phyloP scores from a whole-genome alignment of 2,113 vertebrate genomes.

The Thunnus thynnus region DNA sequence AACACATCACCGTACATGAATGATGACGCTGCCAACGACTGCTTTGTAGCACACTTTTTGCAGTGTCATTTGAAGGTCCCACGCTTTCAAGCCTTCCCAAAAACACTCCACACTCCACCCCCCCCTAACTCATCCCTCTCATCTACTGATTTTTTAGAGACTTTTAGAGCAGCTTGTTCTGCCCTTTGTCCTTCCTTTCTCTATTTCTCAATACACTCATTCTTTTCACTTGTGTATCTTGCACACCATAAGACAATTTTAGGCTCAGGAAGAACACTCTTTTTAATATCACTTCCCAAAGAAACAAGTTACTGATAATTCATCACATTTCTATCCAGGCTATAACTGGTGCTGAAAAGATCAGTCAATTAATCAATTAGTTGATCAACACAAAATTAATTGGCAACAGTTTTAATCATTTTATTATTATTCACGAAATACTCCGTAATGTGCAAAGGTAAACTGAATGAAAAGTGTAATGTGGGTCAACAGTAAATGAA shows the following conservation, averaged over 20 bases:
- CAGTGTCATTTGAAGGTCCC: conserved; percentile 71
- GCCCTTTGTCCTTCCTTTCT: conserved; percentile 1
- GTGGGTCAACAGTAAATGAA: no score
- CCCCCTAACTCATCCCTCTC: not conserved
- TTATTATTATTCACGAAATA: no score
- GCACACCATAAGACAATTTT: conserved; percentile 2
- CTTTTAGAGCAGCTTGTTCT: conserved; percentile 24
- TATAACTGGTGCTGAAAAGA: no score
- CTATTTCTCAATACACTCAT: conserved; percentile 7
- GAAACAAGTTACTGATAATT: no score
- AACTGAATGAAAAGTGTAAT: no score
- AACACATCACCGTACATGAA: conserved; percentile 24
- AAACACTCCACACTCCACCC: not conserved
- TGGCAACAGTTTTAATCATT: no score
- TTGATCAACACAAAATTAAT: no score
- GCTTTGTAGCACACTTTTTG: conserved; percentile 50
- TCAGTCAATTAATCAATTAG: no score
- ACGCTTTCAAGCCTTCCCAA: not conserved
- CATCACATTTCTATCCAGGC: no score
- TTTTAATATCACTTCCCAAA: no score
- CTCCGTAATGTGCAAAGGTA: no score
- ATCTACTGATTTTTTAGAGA: conserved; percentile 14
- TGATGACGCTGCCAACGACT: conserved; percentile 29
- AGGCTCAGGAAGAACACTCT: not conserved
- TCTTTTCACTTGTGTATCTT: not conserved